Base-by-base conservation (phyloP, 2,888 invertebrate species). In the Helobdella robusta region DNA sequence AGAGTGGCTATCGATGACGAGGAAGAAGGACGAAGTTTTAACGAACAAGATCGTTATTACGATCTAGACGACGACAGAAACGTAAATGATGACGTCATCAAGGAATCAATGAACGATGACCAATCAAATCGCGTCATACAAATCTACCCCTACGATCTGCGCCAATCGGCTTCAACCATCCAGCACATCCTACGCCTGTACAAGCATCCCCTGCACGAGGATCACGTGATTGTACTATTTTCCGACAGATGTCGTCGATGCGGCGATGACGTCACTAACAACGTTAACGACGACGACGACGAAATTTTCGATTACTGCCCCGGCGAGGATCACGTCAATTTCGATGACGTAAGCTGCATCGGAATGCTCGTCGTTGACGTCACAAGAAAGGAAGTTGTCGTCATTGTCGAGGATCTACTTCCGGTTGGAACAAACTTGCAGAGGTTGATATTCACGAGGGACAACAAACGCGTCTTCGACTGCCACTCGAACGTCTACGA, bases 151-250 rank as follows among this genome's bases (percentile, higher is more conserved):
- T 72, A 73, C 30, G 74, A 73, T 60, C 73, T 77, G 63, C 70
- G 70, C 15, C 72, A 73, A 32, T 70, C 72, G n/a, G 74, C 74
- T 4, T 70, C 72, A 3, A 8, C 36, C 59, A 73, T 77, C 28
- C 67, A 70, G 18, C 71, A 74, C n/a, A 75, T 78, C 44, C 69
- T 76, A 11, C 70, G 72, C 28, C 68, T 77, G 11, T 68, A 73
- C 50, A 73, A 76, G 4, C 73, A 73, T 48, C 66, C 70, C 0
- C 65, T 56, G 8, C 66, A 71, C 52, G 65, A 70, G 4, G 71
- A 74, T 68, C 70, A 70, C 5, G 68, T 76, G 28, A 70, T 75
- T 0, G 73, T 75, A n/a, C 68, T 75, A 23, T 76, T 73, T 67
- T 72, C 70, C 4, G 70, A 69, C 58, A 68, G 70, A 40, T 69